phyloP scores from a whole-genome alignment of 2,888 invertebrate genomes.

The Dromius quadrimaculatus region DNA sequence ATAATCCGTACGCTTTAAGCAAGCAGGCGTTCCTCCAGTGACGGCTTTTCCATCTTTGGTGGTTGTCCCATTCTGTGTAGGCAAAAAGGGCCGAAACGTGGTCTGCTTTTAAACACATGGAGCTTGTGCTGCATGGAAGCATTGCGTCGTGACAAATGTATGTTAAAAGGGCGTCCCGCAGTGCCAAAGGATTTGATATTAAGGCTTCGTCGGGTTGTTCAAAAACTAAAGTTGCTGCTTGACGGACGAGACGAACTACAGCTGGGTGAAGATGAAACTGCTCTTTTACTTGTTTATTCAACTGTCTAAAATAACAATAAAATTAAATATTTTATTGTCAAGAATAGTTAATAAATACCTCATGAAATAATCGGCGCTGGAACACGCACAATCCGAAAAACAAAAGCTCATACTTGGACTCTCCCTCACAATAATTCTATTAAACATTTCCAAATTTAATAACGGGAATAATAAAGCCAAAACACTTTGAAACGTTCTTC shows the following conservation, averaged over 20 bases:
- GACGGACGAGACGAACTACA: slow-evolving; percentile 77
- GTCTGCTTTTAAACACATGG: slow-evolving; percentile 64
- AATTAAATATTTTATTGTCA: too few relatives aligned
- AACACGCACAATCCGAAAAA: slow-evolving; percentile 87
- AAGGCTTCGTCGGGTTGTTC: slow-evolving; percentile 75
- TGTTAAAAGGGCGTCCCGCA: slow-evolving; percentile 85
- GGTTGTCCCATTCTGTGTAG: slow-evolving; percentile 85
- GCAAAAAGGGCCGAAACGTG: slow-evolving; percentile 84
- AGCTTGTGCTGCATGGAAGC: slow-evolving; percentile 78
- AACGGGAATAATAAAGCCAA: slow-evolving; percentile 82
- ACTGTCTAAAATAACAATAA: slow-evolving; percentile 69
- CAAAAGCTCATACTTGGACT: slow-evolving; percentile 88
- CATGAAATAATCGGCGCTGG: slow-evolving; percentile 74
- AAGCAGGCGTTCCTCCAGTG: slow-evolving; percentile 76
- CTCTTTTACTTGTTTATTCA: slow-evolving; percentile 72
- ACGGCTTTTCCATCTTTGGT: slow-evolving; percentile 70
- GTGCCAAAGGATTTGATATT: slow-evolving; percentile 75
- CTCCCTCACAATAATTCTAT: slow-evolving; percentile 78
- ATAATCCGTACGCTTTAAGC: slow-evolving; percentile 84
- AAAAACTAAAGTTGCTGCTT: slow-evolving; percentile 74
- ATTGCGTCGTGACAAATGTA: slow-evolving; percentile 88
- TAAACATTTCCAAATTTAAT: slow-evolving; percentile 75
- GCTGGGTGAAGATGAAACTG: slow-evolving; percentile 81
- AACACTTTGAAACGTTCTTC: slow-evolving; percentile 92
- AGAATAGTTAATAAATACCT: slow-evolving; percentile 63